Percentiles rank a stretch among this genome's conserved stretches.
These are phyloP conservation scores for Andricus curvator DNA, from an alignment of 2,888 invertebrate genomes.

Conservation along the genomic window DNA sequence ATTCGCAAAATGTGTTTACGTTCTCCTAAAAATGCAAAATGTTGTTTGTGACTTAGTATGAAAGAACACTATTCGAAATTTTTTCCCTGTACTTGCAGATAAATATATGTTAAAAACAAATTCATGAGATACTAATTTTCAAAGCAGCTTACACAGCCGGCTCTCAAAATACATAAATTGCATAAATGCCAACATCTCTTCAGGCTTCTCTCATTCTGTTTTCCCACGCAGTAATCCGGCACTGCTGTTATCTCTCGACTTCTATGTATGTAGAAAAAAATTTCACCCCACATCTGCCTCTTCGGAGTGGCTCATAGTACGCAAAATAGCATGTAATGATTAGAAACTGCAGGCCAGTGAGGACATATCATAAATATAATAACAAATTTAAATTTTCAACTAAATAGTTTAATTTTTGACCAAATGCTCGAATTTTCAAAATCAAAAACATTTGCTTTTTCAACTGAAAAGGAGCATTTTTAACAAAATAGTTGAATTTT, in stretches of 20 bases:
- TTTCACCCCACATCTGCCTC: background rate
- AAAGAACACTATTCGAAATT: no score
- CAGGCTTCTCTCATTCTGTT: background rate
- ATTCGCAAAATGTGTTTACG: slow-evolving; percentile 9
- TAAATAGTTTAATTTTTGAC: no score
- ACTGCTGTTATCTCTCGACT: slow-evolving; percentile 3
- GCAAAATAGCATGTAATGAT: background rate
- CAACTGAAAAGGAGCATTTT: no score
- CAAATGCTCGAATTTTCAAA: no score
- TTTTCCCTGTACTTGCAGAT: no score
- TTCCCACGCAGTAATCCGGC: slow-evolving; percentile 1
- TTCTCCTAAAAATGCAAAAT: background rate
- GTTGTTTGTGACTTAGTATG: no score
- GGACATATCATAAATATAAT: background rate
- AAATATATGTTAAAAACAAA: no score
- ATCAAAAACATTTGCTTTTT: no score
- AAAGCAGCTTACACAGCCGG: background rate
- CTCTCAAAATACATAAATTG: slow-evolving; percentile 4
- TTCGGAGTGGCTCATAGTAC: background rate
- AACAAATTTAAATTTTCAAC: slow-evolving; percentile 10
- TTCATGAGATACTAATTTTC: background rate
- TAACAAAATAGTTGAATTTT: no score
- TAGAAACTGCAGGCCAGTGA: background rate
- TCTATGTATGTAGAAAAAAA: background rate
- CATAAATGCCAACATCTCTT: slow-evolving; percentile 4